Evolutionary conservation across 2,797 vertebrate species (phyloP).

Genomic region (Corythornis leucogaster): DNA sequence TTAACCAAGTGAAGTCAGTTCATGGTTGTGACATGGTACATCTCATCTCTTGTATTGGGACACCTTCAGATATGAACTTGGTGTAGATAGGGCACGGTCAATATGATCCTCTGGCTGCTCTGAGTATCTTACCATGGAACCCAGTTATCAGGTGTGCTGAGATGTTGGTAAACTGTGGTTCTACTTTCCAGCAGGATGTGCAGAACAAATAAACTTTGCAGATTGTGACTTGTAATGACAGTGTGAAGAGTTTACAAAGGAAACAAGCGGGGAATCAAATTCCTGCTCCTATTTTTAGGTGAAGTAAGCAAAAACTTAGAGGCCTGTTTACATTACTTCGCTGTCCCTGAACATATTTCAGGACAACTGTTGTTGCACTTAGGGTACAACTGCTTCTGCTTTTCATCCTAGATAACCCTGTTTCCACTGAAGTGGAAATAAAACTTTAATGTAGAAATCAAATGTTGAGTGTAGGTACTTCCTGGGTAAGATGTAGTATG

Average conservation of each 20-base stretch:
- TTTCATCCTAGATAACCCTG: background rate
- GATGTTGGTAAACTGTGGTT: slow-evolving; percentile 60
- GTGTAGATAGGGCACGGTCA: background rate
- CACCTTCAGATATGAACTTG: background rate
- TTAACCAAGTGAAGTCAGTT: background rate
- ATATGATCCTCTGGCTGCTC: background rate
- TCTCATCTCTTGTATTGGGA: background rate
- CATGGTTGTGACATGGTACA: background rate
- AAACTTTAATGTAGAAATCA: background rate
- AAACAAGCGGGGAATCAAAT: background rate
- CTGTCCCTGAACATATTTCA: background rate
- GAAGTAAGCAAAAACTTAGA: background rate
- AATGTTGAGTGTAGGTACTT: background rate
- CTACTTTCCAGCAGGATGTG: slow-evolving; percentile 21
- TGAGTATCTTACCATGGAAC: background rate
- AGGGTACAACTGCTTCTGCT: background rate
- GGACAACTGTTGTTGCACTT: background rate
- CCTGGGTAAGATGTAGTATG: background rate
- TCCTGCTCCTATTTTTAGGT: background rate
- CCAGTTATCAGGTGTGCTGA: slow-evolving; percentile 52
- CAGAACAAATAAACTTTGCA: slow-evolving; percentile 26
- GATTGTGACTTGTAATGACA: background rate
- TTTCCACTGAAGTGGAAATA: background rate
- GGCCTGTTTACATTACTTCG: background rate
- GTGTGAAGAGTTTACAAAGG: background rate